Conservation (phyloP, 1,140 invertebrate genomes). For the Pogonognathellus flavescens region DNA sequence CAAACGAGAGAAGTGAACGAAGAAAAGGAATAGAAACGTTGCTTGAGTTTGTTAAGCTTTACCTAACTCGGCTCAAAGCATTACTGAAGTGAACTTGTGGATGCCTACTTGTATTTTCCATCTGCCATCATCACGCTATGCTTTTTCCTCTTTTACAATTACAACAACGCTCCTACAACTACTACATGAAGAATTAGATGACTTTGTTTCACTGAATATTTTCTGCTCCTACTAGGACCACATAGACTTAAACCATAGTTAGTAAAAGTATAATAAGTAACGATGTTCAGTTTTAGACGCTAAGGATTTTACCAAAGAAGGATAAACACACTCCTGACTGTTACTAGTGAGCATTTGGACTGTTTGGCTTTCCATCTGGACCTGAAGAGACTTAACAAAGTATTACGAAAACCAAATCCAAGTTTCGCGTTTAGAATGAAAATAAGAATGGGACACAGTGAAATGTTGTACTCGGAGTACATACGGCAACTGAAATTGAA, state of each 20-base stretch:
- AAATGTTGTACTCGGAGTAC: not conserved
- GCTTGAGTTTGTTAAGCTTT: slow-evolving; percentile 31
- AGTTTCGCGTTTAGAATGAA: slow-evolving; percentile 30
- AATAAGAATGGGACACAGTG: not conserved
- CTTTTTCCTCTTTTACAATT: slow-evolving; percentile 37
- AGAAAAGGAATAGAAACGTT: slow-evolving; percentile 17
- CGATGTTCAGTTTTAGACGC: not conserved
- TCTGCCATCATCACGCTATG: slow-evolving; percentile 14
- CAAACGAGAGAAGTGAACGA: slow-evolving; percentile 22
- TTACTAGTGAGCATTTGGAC: not conserved
- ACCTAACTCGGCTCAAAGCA: slow-evolving; percentile 32
- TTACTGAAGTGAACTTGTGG: slow-evolving; percentile 9
- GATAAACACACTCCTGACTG: not conserved
- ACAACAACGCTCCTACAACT: not conserved
- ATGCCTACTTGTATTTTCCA: slow-evolving; percentile 15
- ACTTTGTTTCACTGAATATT: not conserved
- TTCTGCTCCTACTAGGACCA: not conserved
- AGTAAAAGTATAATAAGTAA: not conserved
- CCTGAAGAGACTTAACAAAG: slow-evolving; percentile 29
- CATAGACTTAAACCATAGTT: not conserved
- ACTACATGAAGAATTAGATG: slow-evolving; percentile 14
- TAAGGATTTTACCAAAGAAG: not conserved
- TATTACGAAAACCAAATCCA: slow-evolving; percentile 16
- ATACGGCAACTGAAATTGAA: slow-evolving; percentile 7
- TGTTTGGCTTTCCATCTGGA: not conserved